phyloP scores from a whole-genome alignment of 1,140 invertebrate genomes.

The Cotesia typhae region DNA sequence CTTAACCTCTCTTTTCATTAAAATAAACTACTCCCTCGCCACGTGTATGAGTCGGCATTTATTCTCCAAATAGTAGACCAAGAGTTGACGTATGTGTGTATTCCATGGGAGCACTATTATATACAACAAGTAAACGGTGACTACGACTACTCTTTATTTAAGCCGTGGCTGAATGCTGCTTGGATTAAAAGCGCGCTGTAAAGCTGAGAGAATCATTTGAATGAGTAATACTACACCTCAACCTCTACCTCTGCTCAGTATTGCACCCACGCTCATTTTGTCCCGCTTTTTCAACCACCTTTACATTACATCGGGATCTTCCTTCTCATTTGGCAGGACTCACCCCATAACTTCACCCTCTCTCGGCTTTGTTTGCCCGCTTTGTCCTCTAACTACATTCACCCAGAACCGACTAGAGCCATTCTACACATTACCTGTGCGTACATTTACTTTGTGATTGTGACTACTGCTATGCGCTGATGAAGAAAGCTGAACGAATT shows the following conservation, averaged over 20 bases:
- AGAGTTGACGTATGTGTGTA: slow-evolving; percentile 34
- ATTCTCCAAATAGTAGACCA: slow-evolving; percentile 19
- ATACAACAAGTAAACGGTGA: slow-evolving; percentile 13
- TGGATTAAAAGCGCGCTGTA: slow-evolving; percentile 58
- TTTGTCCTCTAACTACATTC: slow-evolving; percentile 47
- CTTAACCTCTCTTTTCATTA: too few species aligned
- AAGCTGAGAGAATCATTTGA: slow-evolving; percentile 63
- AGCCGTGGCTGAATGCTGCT: slow-evolving; percentile 55
- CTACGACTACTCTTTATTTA: slow-evolving; percentile 50
- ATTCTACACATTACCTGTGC: slow-evolving; percentile 51
- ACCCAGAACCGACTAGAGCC: slow-evolving; percentile 55
- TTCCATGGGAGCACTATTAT: slow-evolving; percentile 42
- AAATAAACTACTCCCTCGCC: slow-evolving; percentile 15
- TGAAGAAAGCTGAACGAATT: too few species aligned
- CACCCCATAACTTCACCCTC: neutral
- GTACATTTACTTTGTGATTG: slow-evolving; percentile 21
- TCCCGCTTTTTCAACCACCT: slow-evolving; percentile 14
- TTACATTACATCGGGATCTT: neutral
- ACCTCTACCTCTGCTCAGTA: too few species aligned
- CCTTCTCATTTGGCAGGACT: neutral
- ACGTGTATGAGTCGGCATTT: slow-evolving; percentile 33
- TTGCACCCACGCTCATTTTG: slow-evolving; percentile 57
- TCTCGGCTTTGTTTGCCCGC: slow-evolving; percentile 64
- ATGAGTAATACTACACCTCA: slow-evolving; percentile 68
- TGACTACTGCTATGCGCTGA: too few species aligned